phyloP scores from a whole-genome alignment of 2,888 invertebrate genomes.

The Sinopyrophorus schimmeli region DNA sequence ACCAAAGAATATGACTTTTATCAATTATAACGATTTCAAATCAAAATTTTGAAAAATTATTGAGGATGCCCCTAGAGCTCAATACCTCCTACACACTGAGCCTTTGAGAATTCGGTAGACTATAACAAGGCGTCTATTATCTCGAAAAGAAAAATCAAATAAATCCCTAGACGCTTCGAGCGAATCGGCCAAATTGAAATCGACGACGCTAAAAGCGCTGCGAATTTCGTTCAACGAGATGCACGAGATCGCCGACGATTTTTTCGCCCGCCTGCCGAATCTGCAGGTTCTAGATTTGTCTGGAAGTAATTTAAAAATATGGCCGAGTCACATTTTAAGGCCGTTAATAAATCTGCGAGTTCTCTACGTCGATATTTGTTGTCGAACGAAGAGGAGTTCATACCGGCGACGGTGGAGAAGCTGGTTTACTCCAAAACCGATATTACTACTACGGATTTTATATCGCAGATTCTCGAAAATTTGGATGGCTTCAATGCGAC shows the following conservation, averaged over 20 bases:
- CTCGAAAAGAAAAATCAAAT: too few relatives aligned
- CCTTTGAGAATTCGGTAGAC: too few relatives aligned
- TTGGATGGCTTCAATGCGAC: not conserved
- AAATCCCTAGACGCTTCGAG: too few relatives aligned
- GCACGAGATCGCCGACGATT: not conserved
- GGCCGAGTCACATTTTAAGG: conserved; percentile 3
- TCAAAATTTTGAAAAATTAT: too few relatives aligned
- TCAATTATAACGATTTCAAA: too few relatives aligned
- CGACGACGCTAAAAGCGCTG: conserved; percentile 1
- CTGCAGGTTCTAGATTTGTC: conserved; percentile 11
- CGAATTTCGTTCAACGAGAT: not conserved
- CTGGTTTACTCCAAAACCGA: not conserved
- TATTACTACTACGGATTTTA: not conserved
- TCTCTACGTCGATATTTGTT: conserved; percentile 1
- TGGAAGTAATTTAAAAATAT: conserved; percentile 2
- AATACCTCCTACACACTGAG: too few relatives aligned
- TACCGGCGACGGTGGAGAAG: conserved; percentile 4
- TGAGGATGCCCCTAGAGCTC: too few relatives aligned
- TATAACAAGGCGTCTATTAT: too few relatives aligned
- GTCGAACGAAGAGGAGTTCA: not conserved
- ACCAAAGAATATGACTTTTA: too few relatives aligned
- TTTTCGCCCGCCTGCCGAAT: conserved; percentile 3
- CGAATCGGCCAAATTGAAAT: too few relatives aligned
- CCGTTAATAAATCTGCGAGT: conserved; percentile 1
- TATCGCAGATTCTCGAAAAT: not conserved